Evolutionary conservation across 2,888 invertebrate genomes (phyloP).

Genomic region (Caenorhabditis sp.): DNA sequence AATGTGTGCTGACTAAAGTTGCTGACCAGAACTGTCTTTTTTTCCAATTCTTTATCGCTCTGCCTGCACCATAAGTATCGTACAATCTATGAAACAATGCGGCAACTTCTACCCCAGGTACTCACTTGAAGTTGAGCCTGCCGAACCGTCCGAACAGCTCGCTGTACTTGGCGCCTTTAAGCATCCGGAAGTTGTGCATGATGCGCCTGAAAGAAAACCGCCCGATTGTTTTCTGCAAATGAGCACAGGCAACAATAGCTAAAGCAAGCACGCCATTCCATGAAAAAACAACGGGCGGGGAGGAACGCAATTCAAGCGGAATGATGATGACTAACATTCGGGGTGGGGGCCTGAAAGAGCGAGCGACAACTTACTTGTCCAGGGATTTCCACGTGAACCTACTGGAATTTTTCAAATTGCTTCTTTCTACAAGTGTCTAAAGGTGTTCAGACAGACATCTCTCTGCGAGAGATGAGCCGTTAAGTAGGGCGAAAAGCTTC

Average conservation of each 20-base stretch:
- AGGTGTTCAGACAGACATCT: too few species aligned
- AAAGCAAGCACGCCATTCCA: constrained; percentile 44
- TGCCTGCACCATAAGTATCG: too few species aligned
- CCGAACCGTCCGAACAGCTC: constrained; percentile 74
- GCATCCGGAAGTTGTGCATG: constrained; percentile 73
- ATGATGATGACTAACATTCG: too few species aligned
- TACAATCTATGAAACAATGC: too few species aligned
- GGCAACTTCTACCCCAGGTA: too few species aligned
- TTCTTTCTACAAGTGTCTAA: too few species aligned
- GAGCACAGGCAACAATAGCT: constrained; percentile 2
- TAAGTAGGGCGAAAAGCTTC: too few species aligned
- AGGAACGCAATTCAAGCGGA: background rate
- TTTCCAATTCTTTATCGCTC: too few species aligned
- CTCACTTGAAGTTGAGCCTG: constrained; percentile 63
- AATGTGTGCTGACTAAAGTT: too few species aligned
- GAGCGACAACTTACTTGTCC: constrained; percentile 48
- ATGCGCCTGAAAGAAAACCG: constrained; percentile 53
- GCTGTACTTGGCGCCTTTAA: constrained; percentile 74
- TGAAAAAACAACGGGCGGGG: background rate
- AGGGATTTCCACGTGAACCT: constrained; percentile 39
- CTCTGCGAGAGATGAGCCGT: too few species aligned
- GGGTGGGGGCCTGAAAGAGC: background rate
- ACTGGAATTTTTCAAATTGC: constrained; percentile 22
- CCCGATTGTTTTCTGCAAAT: too few species aligned
- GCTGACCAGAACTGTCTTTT: too few species aligned